Conservation (phyloP, 2,888 invertebrate species). For the Ochlodes sylvanus region DNA sequence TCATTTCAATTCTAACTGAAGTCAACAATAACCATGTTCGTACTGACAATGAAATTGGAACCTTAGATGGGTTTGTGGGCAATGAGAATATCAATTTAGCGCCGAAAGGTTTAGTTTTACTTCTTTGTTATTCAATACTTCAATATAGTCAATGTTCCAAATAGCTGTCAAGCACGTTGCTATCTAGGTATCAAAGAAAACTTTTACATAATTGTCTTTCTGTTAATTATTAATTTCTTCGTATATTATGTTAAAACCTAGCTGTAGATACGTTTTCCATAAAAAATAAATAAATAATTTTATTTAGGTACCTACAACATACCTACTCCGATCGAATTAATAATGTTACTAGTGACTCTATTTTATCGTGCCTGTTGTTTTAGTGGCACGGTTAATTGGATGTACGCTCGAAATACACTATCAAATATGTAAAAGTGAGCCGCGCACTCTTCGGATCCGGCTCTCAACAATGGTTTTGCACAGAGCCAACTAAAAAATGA, state of each 20-base stretch:
- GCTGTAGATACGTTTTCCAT: no score
- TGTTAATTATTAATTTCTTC: no score
- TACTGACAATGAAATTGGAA: background rate
- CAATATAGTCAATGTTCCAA: background rate
- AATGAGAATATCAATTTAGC: no score
- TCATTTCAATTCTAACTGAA: background rate
- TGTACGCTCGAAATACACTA: constrained; percentile 46
- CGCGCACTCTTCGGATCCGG: constrained; percentile 48
- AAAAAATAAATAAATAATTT: no score
- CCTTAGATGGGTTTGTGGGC: no score
- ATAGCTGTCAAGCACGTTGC: no score
- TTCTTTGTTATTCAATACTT: background rate
- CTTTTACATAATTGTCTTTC: no score
- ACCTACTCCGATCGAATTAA: constrained; percentile 32
- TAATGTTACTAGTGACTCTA: constrained; percentile 32
- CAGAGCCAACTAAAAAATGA: constrained; percentile 51
- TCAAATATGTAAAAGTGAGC: constrained; percentile 50
- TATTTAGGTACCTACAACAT: no score
- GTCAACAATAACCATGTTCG: background rate
- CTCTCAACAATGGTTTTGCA: constrained; percentile 51
- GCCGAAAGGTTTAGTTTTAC: no score
- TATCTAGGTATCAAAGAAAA: no score
- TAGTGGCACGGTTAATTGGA: constrained; percentile 48
- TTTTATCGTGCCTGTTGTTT: constrained; percentile 40
- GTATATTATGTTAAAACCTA: no score